Base-by-base conservation (phyloP, 2,797 vertebrate genomes). In the Cryptoprocta ferox region DNA sequence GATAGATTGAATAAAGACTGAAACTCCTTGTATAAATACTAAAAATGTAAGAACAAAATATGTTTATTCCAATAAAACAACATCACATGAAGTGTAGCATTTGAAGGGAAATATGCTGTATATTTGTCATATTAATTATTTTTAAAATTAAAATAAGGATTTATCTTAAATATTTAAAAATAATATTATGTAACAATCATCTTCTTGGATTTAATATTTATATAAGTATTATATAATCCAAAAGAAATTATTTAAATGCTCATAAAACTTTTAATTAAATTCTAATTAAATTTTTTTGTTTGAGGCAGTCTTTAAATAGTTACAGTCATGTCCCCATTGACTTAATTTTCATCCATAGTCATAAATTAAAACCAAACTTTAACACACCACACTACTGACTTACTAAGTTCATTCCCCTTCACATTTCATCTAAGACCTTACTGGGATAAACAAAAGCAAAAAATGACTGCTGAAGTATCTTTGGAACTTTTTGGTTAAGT, bases 141-240 rank as follows among this genome's bases (percentile, higher is more conserved):
- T 78, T 71, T 68, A 45, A 91, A 92, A 79, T 50, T 61, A 91
- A 92, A 93, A 80, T 70, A 80, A 82, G 30, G 16, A 76, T 56
- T 86, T n/a, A 93, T 82, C 48, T 71, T 87, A 73, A 96, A 78
- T 37, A 84, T 50, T 95, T 14, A 89, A 93, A 95, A 95, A 71
- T 53, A 86, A 61, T 12, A 39, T 82, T 91, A 53, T 71, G n/a
- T 75, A 35, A 95, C 84, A 61, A 96, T 91, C 21, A 65, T 91
- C 24, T 73, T 66, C 59, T 94, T 61, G 26, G 14, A 42, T 6
- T 76, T 76, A 93, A n/a, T 89, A 81, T 71, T 75, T 89, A 70
- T 37, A 6, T n/a, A 37, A 32, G 16, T 61, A 86, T 61, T 79
- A 75, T n/a, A 42, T 65, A 76, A 93, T 16, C 12, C 48, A 87